Base-by-base conservation (phyloP, 1,140 invertebrate species). In the Stratiolaelaps scimitus region DNA sequence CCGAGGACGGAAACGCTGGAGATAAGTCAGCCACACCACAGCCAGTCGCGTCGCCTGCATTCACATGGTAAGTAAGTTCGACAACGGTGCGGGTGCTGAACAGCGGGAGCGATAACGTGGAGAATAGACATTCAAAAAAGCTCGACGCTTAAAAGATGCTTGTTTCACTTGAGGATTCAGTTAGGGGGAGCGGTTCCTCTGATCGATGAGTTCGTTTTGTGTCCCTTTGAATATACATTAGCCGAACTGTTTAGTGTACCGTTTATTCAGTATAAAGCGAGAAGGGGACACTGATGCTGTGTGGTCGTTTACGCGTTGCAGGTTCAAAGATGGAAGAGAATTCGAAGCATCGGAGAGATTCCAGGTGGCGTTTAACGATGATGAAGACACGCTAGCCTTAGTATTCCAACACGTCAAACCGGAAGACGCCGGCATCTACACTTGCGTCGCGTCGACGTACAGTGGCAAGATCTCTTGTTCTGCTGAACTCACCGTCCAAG, bases 321-420 rank as follows among this genome's bases (percentile, higher is more conserved):
- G 78, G 92, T 85, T 88, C 68, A 83, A 88, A 68, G 90, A 95
- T 76, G 92, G 92, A 1, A 80, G 84, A 67, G 81, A 85, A 10
- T 91, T 94, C 72, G 87, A 92, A 72, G 88, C 91, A 2, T 88
- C 90, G 73, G 90, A 94, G 72, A 82, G 90, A 65, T 94, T 94
- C 74, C 92, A 95, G 76, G 89, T 96, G 19, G 77, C 92, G 7
- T 86, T 92, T 72, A 86, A 79, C 69, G 88, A 92, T 70, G 88
- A 92, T 69, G 90, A 93, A 72, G 91, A 94, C 71, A 92, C 87
- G 0, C 77, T 94, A 53, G 88, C 87, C 20, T 76, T 96, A 13
- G 86, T 93, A 0, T 94, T 97, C 76, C 88, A 92, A 72, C 88
- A 94, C 71, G 90, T 94, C 0, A 88, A 84, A 72, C 88, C 88